phyloP scores from a whole-genome alignment of 2,797 vertebrate genomes.

The Aratinga solstitialis region DNA sequence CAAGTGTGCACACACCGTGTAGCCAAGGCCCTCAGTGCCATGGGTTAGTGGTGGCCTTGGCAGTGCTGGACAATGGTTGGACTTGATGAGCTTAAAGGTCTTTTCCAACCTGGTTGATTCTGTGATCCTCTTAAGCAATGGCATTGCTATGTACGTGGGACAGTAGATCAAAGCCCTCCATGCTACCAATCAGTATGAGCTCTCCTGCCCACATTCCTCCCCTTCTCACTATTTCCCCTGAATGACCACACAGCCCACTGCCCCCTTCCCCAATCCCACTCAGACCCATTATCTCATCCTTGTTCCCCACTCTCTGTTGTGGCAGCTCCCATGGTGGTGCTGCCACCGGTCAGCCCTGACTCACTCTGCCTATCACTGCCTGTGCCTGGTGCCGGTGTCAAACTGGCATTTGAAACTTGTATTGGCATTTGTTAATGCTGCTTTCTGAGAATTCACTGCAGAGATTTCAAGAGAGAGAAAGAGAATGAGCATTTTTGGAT shows the following conservation, averaged over 20 bases:
- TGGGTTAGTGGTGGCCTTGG: not conserved
- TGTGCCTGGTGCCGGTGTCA: not conserved
- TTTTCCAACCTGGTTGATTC: not conserved
- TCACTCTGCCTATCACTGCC: not conserved
- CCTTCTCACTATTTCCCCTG: not conserved
- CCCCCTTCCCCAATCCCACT: not conserved
- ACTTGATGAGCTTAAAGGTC: not conserved
- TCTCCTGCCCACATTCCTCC: not conserved
- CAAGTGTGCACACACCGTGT: no score
- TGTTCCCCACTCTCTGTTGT: not conserved
- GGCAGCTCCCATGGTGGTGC: not conserved
- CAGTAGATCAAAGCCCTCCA: not conserved
- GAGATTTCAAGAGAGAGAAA: constrained; percentile 48
- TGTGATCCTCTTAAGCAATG: not conserved
- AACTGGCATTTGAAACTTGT: constrained; percentile 43
- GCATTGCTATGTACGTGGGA: not conserved
- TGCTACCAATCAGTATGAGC: not conserved
- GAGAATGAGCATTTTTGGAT: constrained; percentile 69
- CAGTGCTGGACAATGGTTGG: rapidly evolving
- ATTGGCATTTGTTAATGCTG: constrained; percentile 37
- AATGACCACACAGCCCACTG: rapidly evolving
- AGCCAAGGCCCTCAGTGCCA: no score
- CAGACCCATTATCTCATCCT: rapidly evolving
- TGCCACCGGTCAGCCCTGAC: not conserved
- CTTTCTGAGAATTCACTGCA: constrained; percentile 18